Evolutionary conservation across 2,797 vertebrate species (phyloP), one percentile per base, ranked within the genome.

Genomic region (Tokudaia tokunoshimensis): DNA sequence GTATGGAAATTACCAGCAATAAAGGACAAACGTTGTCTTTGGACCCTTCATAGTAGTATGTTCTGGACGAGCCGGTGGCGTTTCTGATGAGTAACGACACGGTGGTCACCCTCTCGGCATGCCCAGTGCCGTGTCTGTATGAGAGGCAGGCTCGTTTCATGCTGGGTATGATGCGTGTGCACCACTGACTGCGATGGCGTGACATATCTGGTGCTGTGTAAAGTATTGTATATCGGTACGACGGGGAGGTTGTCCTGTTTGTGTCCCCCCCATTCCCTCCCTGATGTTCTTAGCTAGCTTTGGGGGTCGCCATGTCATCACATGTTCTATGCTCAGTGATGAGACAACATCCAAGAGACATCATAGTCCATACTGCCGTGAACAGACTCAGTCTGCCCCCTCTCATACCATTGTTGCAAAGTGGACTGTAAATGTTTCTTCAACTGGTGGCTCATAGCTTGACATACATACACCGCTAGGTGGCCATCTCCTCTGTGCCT

Each of bases 1-100:
- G 94, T 99, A 99, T 94, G 99, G 99, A 98, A 99, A 99, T 98
- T 99, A 99, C 99, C 99, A 99, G 99, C 99, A 99, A 98, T 99
- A 99, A 99, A 91, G 92, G 85, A 96, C 37, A 74, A 1, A n/a
- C 29, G 1, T 93, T 94, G 84, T 47, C 70, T 83, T 95, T 95
- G 96, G 94, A 97, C 96, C 97, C 97, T 96, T 97, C 93, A 97
- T 59, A 59, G 91, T 74, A 91, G 95, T 94, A 93, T 95, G 93
- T 97, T 97, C 83, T 93, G 96, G 97, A 97, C 75, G 95, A 98
- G 98, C 98, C 91, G 10, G 97, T 91, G 97, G 97, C 83, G 37
- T 96, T 97, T 97, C 98, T 97, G 97, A 95, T 96, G 98, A 97
- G 95, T 98, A 79, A 96, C 97, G 97, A 97, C 98, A 92, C 95